Conservation (phyloP, 30 jellyfish, hydroid and myxozoan species). For the Morbakka virulenta region DNA sequence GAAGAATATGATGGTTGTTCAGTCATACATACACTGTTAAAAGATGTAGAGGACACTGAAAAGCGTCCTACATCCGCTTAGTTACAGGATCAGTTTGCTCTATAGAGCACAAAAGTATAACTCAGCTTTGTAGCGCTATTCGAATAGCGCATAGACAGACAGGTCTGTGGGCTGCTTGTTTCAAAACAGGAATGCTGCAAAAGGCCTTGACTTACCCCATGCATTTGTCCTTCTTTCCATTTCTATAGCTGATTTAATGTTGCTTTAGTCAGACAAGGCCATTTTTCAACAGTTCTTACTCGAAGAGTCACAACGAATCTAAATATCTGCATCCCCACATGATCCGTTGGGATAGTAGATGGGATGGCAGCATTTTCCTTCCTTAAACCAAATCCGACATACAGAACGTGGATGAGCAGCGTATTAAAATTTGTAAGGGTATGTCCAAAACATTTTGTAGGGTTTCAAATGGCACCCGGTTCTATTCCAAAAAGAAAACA, state of each 20-base stretch:
- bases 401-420: conserved; percentile 33
- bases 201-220: conserved; percentile 33
- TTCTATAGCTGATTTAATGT: conserved; percentile 32
- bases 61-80: too few species aligned
- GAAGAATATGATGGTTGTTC: too few species aligned
- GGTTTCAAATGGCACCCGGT: conserved; percentile 33
- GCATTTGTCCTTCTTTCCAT: conserved; percentile 21
- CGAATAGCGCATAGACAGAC: too few species aligned
- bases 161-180: conserved; percentile 27
- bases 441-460: conserved; percentile 48
- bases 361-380: conserved; percentile 41
- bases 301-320: conserved; percentile 46
- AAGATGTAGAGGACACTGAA: too few species aligned
- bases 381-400: conserved; percentile 30
- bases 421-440: conserved; percentile 28
- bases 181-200: conserved; percentile 28
- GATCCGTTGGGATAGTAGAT: conserved; percentile 21
- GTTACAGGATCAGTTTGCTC: too few species aligned
- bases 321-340: neutral
- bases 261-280: conserved; percentile 41
- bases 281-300: conserved; percentile 28
- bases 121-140: too few species aligned
- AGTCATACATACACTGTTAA: too few species aligned
- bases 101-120: too few species aligned
- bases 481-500: conserved; percentile 15